These are phyloP conservation scores for Pseudomyrmex cubaensis DNA, from an alignment of 1,140 invertebrate genomes.

Conservation along the genomic window DNA sequence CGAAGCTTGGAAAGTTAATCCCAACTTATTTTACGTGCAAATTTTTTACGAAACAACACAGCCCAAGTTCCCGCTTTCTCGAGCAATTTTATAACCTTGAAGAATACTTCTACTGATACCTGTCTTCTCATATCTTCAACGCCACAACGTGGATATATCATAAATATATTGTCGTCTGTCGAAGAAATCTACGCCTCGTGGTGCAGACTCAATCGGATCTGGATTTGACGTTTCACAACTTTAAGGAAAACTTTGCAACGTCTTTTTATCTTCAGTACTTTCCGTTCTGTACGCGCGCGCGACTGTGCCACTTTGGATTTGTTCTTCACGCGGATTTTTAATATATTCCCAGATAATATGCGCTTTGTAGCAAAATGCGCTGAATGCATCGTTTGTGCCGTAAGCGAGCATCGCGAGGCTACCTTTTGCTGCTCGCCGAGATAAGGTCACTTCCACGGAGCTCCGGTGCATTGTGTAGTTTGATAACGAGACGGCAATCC, in stretches of 20 bases:
- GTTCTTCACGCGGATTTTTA: conserved; percentile 8
- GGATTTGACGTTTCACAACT: conserved; percentile 20
- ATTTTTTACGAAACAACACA: conserved; percentile 14
- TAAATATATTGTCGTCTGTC: not conserved
- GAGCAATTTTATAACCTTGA: conserved; percentile 34
- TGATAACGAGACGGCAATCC: conserved; percentile 26
- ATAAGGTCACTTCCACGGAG: not conserved
- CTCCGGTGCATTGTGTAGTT: not conserved
- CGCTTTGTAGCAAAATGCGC: conserved; percentile 20
- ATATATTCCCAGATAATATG: conserved; percentile 19
- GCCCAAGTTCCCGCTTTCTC: conserved; percentile 18
- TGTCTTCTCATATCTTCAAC: not conserved
- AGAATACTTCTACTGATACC: conserved; percentile 6
- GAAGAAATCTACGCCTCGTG: too few relatives aligned
- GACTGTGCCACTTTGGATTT: not conserved
- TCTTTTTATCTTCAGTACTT: not conserved
- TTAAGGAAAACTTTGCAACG: conserved; percentile 7
- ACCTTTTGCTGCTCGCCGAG: conserved; percentile 23
- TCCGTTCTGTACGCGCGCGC: not conserved
- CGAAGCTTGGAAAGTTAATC: conserved; percentile 26
- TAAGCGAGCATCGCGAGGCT: conserved; percentile 1
- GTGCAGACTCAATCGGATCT: not conserved
- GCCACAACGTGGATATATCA: conserved; percentile 10
- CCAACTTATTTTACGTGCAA: conserved; percentile 22
- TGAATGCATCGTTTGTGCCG: conserved; percentile 38